These are phyloP conservation scores for Apocrypta bakeri DNA, from an alignment of 1,140 invertebrate genomes.

Conservation along the genomic window DNA sequence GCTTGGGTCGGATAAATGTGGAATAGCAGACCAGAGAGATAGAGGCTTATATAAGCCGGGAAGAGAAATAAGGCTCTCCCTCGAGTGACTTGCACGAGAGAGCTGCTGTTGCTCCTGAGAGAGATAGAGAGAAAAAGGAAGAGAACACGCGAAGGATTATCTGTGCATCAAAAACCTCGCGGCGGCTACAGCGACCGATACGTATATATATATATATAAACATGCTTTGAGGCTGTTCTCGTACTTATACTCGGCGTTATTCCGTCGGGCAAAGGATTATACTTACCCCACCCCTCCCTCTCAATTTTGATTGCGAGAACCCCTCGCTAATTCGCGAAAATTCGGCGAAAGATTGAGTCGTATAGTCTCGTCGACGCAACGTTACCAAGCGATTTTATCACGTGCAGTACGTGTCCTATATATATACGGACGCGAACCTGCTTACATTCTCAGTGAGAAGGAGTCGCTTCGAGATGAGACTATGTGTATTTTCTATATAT, in stretches of 20 bases:
- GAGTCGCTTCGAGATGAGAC: no score
- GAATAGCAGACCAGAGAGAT: not conserved
- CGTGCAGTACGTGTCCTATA: not conserved
- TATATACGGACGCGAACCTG: not conserved
- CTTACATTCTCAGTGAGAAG: no score
- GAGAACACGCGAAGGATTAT: slow-evolving; percentile 59
- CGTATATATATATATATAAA: slow-evolving; percentile 26
- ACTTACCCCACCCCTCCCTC: no score
- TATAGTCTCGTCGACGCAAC: not conserved
- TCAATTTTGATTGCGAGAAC: not conserved
- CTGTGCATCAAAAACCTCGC: slow-evolving; percentile 66
- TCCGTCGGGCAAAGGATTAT: slow-evolving; percentile 16
- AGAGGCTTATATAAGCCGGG: slow-evolving; percentile 21
- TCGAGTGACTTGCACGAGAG: slow-evolving; percentile 46
- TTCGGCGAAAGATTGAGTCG: not conserved
- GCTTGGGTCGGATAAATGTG: not conserved
- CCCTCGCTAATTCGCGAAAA: no score
- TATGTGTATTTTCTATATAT: no score
- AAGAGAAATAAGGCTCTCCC: slow-evolving; percentile 25
- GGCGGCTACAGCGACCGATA: slow-evolving; percentile 61
- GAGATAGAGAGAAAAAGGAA: slow-evolving; percentile 23
- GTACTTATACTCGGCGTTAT: slow-evolving; percentile 50
- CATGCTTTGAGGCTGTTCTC: slow-evolving; percentile 54
- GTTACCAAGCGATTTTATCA: not conserved
- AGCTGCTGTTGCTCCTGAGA: slow-evolving; percentile 52